Percentiles rank a stretch among this genome's conserved stretches.
phyloP scores from a whole-genome alignment of 2,888 invertebrate species.

The Apotomis capreana region DNA sequence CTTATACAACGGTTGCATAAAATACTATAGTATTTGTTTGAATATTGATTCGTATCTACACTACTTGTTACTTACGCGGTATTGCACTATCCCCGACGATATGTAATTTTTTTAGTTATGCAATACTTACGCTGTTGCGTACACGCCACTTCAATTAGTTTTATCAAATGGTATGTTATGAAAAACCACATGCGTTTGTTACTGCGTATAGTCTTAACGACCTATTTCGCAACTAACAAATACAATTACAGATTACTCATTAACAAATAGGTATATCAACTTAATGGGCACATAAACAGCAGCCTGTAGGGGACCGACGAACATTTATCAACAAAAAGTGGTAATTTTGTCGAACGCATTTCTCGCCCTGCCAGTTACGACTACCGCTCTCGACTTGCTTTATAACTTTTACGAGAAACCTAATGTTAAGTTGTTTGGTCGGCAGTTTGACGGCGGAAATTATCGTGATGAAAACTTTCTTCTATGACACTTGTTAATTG shows the following conservation, averaged over 20 bases:
- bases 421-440: constrained; percentile 56
- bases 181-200: neutral
- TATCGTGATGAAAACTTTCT: constrained; percentile 39
- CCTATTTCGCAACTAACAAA: constrained; percentile 33
- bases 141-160: too few relatives aligned
- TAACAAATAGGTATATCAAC: constrained; percentile 78
- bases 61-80: too few relatives aligned
- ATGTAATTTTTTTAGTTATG: too few relatives aligned
- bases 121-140: too few relatives aligned
- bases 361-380: constrained; percentile 67
- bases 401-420: constrained; percentile 60
- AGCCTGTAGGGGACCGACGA: constrained; percentile 62
- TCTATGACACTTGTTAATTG: constrained; percentile 25
- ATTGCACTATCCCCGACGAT: too few relatives aligned
- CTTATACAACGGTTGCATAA: too few relatives aligned
- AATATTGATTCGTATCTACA: too few relatives aligned
- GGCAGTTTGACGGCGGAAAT: constrained; percentile 32
- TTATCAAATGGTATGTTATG: too few relatives aligned
- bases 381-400: constrained; percentile 60
- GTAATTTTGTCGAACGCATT: constrained; percentile 75
- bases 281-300: constrained; percentile 80
- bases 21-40: too few relatives aligned
- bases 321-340: constrained; percentile 80
- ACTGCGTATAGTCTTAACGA: constrained; percentile 16
- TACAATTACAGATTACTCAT: constrained; percentile 71